These are phyloP conservation scores for Ceratosolen fusciceps DNA, from an alignment of 1,140 invertebrate genomes.

Conservation along the genomic window DNA sequence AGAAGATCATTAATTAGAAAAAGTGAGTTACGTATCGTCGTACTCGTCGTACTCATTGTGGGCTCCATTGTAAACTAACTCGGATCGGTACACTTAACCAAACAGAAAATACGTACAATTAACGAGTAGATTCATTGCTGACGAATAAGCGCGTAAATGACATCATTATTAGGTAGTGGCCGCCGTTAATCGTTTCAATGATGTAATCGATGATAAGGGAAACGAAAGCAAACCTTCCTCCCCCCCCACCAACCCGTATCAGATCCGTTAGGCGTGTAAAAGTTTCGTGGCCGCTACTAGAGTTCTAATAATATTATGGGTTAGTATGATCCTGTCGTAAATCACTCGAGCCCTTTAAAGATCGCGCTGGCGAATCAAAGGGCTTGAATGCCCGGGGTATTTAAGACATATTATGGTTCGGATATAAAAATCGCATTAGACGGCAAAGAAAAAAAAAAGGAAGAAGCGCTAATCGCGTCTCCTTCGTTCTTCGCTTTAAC, in stretches of 20 bases:
- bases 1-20: slow-evolving; percentile 63
- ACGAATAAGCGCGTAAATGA: too few species aligned
- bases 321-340: not conserved
- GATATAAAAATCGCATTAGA: slow-evolving; percentile 1
- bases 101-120: too few species aligned
- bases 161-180: too few species aligned
- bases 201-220: too few species aligned
- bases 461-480: slow-evolving; percentile 8
- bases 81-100: too few species aligned
- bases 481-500: not conserved
- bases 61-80: slow-evolving; percentile 59
- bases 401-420: not conserved
- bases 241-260: too few species aligned
- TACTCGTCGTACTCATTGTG: slow-evolving; percentile 58
- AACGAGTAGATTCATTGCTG: too few species aligned
- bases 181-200: too few species aligned
- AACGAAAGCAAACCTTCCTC: too few species aligned
- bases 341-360: not conserved
- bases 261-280: slow-evolving; percentile 15
- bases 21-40: slow-evolving; percentile 57
- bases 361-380: not conserved
- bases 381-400: not conserved
- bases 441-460: not conserved
- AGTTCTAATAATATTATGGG: not conserved
- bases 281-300: too few species aligned